A percentile compares a stretch with the other conserved stretches of the same genome.
Evolutionary conservation across 2,113 vertebrate species (phyloP).

Genomic region (Oryzias woworae): DNA sequence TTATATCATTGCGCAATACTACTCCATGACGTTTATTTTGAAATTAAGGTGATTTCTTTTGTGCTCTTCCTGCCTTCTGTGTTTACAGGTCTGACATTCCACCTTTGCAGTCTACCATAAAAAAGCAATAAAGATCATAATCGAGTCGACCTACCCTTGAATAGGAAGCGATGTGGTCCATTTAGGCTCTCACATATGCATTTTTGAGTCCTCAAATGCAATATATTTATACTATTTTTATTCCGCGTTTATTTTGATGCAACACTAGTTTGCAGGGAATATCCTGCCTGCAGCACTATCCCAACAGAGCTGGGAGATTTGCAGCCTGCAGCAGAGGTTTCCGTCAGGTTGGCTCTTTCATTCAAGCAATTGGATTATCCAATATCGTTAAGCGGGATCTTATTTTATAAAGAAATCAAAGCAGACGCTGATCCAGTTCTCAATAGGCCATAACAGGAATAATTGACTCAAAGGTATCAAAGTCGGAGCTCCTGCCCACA

Average conservation of each 20-base stretch:
- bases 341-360: background rate
- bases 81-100: conserved; percentile 68
- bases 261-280: too few relatives aligned
- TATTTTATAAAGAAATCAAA: conserved; percentile 3
- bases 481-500: background rate
- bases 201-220: conserved; percentile 2
- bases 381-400: conserved; percentile 22
- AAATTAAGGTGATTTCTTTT: conserved; percentile 23
- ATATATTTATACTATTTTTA: background rate
- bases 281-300: too few relatives aligned
- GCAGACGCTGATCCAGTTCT: conserved; percentile 1
- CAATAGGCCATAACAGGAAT: conserved; percentile 23
- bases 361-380: conserved; percentile 40
- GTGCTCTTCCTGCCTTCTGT: conserved; percentile 37
- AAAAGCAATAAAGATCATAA: conserved; percentile 62
- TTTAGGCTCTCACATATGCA: conserved; percentile 23
- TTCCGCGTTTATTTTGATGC: background rate
- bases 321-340: conserved; percentile 23
- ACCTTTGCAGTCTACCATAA: conserved; percentile 63
- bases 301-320: background rate
- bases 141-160: conserved; percentile 35
- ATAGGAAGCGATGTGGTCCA: conserved; percentile 25
- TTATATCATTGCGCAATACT: conserved; percentile 46
- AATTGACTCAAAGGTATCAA: background rate
- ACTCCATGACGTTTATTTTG: conserved; percentile 38